phyloP scores from a whole-genome alignment of 2,113 vertebrate species.

The Silurus meridionalis region DNA sequence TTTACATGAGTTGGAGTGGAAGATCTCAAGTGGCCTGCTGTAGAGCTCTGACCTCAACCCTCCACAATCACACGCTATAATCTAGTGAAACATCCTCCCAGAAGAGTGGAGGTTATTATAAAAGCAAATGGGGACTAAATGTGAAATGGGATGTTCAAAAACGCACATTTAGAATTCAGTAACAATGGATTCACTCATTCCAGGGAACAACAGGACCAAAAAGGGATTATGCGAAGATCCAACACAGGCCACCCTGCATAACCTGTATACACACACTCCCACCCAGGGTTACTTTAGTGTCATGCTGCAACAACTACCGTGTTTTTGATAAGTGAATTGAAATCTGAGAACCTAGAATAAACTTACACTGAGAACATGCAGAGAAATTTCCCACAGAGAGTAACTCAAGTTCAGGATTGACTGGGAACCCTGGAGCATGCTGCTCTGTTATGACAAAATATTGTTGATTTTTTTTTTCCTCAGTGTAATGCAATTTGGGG shows the following conservation, averaged over 20 bases:
- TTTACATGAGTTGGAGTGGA: too few species aligned
- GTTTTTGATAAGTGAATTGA: background rate
- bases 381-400: slow-evolving; percentile 3
- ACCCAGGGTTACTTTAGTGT: background rate
- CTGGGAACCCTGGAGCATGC: background rate
- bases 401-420: slow-evolving; percentile 4
- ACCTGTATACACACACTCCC: background rate
- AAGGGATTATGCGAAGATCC: too few species aligned
- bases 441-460: slow-evolving; percentile 10
- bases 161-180: background rate
- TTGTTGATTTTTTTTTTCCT: background rate
- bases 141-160: too few species aligned
- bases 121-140: too few species aligned
- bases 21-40: too few species aligned
- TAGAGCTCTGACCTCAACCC: too few species aligned
- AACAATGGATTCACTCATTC: background rate
- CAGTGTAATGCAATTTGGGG: background rate
- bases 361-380: background rate
- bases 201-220: background rate
- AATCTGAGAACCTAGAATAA: background rate
- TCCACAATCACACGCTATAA: too few species aligned
- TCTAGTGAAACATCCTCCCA: too few species aligned
- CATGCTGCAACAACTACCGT: background rate
- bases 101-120: too few species aligned
- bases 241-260: background rate